phyloP scores from a whole-genome alignment of 2,888 invertebrate species.

The Rugalucina vietnamica region DNA sequence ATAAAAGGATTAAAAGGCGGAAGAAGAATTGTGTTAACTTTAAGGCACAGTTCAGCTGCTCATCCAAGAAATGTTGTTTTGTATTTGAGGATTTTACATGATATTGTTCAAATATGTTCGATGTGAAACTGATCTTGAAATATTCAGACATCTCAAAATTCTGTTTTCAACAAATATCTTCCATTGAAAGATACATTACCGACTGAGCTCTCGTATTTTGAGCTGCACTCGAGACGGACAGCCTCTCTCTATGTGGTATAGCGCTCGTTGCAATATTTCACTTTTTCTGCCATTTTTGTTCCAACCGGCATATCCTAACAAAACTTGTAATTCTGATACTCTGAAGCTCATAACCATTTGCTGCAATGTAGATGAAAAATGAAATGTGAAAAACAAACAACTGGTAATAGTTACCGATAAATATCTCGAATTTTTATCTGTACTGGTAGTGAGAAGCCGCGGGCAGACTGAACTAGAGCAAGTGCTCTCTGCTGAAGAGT shows the following conservation, averaged over 20 bases:
- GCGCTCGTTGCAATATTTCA: conserved; percentile 90
- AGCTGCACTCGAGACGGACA: conserved; percentile 87
- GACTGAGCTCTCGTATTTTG: conserved; percentile 89
- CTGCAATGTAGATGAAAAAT: conserved; percentile 75
- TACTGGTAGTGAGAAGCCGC: conserved; percentile 86
- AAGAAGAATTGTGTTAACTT: too few species aligned
- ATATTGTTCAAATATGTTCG: too few species aligned
- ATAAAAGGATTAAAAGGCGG: too few species aligned
- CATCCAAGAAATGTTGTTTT: too few species aligned
- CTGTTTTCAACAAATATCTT: too few species aligned
- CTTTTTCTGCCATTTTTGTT: conserved; percentile 92
- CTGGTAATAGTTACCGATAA: conserved; percentile 85
- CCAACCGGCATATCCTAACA: conserved; percentile 91
- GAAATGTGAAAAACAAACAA: neutral
- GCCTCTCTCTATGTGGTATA: conserved; percentile 88
- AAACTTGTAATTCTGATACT: conserved; percentile 93
- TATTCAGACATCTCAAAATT: too few species aligned
- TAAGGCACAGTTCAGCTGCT: too few species aligned
- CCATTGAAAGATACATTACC: conserved; percentile 83
- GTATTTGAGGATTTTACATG: too few species aligned
- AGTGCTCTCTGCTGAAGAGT: conserved; percentile 91
- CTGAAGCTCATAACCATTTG: conserved; percentile 89
- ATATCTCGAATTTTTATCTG: conserved; percentile 88
- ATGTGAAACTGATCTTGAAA: too few species aligned
- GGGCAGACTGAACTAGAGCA: conserved; percentile 87